Base-by-base conservation (phyloP, 2,113 vertebrate genomes). In the Sinocyclocheilus anophthalmus region DNA sequence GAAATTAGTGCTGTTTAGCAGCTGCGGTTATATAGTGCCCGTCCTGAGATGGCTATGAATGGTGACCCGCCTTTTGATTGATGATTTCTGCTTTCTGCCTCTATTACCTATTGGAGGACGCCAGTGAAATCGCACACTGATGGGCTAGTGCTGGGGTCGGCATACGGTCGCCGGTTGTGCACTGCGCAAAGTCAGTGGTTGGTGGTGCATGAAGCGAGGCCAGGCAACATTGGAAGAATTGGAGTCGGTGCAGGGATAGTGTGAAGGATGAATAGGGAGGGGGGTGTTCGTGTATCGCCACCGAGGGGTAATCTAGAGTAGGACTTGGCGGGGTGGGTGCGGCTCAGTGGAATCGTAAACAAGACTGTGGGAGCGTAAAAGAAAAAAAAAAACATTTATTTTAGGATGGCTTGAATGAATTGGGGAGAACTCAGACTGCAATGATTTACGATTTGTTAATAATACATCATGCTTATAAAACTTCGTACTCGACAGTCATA, bases 1-100 rank as follows among this genome's bases (percentile, higher is more conserved):
- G 91, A 91, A 94, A 93, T 94, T 92, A 92, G 92, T 89, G 87
- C 90, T 92, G 90, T 93, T 95, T 89, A 93, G 92, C 88, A 88
- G 89, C 87, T 79, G 87, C 63, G 83, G 91, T 89, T 92, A 92
- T 92, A 92, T 87, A 88, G 88, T 87, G 91, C 85, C 92, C 81
- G 83, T 67, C 85, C 45, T 73, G 76, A 12, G 79, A 77, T 55
- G 59, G 57, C 78, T 67, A 84, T 84, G 55, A 26, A 88, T 75
- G 86, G 79, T 91, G 90, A 88, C 83, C 81, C 57, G 42, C 73
- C 48, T 26, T 88, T 87, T 89, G 90, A 94, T 87, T 86, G 81
- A 92, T 39, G 59, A 90, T 84, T 86, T 22, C 24, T 12, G 20
- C 79, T 61, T 59, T 42, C 76, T 85, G 30, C 45, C 30, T 76